Evolutionary conservation across 2,113 vertebrate species (phyloP).

Genomic region (Fulmarus glacialis): DNA sequence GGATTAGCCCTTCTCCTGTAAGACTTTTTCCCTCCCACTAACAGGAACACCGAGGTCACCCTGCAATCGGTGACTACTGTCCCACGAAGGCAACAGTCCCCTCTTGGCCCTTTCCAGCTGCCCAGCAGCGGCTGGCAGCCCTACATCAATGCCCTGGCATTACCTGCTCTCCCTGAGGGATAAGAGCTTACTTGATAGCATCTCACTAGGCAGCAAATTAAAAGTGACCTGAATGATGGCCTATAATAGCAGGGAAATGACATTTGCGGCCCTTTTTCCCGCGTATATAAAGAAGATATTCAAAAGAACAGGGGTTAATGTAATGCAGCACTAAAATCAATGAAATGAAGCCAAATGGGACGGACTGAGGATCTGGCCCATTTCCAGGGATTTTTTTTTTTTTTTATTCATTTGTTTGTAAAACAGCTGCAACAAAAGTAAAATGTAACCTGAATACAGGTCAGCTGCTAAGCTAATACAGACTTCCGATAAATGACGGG

Average conservation of each 20-base stretch:
- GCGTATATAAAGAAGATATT: neutral
- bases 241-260: neutral
- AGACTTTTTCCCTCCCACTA: neutral
- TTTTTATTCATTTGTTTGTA: neutral
- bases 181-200: neutral
- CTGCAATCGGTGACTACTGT: neutral
- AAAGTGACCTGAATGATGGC: neutral
- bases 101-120: neutral
- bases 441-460: slow-evolving; percentile 28
- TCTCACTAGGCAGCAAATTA: neutral
- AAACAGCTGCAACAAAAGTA: neutral
- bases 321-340: neutral
- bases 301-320: neutral
- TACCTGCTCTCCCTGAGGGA: neutral
- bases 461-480: slow-evolving; percentile 28
- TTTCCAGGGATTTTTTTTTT: neutral
- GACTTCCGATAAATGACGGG: neutral
- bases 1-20: neutral
- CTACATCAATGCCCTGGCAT: neutral
- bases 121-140: neutral
- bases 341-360: neutral
- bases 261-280: neutral
- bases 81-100: rapidly evolving
- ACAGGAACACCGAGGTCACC: neutral
- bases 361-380: neutral